phyloP scores from a whole-genome alignment of 1,140 invertebrate genomes.

The Brachionus sp. region DNA sequence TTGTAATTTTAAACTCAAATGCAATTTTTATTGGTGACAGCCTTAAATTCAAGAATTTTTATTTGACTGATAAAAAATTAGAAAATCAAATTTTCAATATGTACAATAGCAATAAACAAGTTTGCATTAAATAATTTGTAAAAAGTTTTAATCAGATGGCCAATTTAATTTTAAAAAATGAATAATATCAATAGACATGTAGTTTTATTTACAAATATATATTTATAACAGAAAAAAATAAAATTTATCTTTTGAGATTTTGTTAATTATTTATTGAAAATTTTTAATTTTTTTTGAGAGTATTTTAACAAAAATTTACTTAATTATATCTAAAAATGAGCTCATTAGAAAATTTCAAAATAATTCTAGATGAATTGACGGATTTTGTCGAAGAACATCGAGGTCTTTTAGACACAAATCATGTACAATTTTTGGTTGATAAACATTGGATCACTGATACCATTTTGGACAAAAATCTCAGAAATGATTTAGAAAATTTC shows the following conservation, averaged over 20 bases:
- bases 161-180: too few relatives aligned
- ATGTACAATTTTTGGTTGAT: conserved; percentile 45
- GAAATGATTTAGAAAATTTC: conserved; percentile 30
- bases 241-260: neutral
- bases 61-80: neutral
- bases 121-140: too few relatives aligned
- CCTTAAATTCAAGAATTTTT: neutral
- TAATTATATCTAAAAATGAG: neutral
- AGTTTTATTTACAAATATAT: too few relatives aligned
- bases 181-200: too few relatives aligned
- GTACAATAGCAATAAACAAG: neutral
- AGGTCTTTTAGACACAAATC: neutral
- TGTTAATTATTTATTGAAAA: neutral
- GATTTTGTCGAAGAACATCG: conserved; percentile 12
- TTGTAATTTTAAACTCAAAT: neutral
- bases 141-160: too few relatives aligned
- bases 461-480: neutral
- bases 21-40: neutral
- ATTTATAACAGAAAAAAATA: too few relatives aligned
- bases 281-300: neutral
- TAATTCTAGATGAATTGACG: neutral
- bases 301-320: neutral
- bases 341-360: neutral
- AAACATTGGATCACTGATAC: conserved; percentile 23
- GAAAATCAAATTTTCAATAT: neutral